Conservation (phyloP, 2,888 invertebrate species). For the Platycheirus rosarum region DNA sequence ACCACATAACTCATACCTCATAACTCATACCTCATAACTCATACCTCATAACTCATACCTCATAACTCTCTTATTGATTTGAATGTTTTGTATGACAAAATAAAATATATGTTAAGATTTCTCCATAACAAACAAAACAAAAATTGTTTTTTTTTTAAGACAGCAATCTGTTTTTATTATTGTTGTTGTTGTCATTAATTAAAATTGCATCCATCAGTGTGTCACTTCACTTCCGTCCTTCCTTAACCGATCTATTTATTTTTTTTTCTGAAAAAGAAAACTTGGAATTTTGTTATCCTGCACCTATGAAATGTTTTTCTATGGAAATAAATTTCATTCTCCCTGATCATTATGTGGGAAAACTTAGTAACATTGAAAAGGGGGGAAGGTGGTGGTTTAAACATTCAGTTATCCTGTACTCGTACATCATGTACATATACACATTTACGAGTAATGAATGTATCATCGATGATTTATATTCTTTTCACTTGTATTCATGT, state of each 20-base stretch:
- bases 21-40: no score
- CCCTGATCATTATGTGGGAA: neutral
- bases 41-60: no score
- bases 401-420: neutral
- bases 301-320: no score
- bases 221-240: neutral
- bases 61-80: no score
- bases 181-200: conserved; percentile 50
- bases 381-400: neutral
- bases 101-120: no score
- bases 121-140: no score
- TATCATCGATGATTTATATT: conserved; percentile 53
- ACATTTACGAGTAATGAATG: neutral
- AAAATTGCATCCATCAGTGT: conserved; percentile 28
- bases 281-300: no score
- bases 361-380: neutral
- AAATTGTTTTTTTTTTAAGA: conserved; percentile 71
- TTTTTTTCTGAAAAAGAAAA: no score
- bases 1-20: no score
- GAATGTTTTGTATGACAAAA: no score
- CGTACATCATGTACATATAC: neutral
- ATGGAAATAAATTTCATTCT: conserved; percentile 25
- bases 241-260: neutral
- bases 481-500: conserved; percentile 11
- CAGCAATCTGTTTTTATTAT: conserved; percentile 61